These are phyloP conservation scores for Holothuria scabra DNA, from an alignment of 53 echinoderm and acorn worm species.

Conservation along the genomic window DNA sequence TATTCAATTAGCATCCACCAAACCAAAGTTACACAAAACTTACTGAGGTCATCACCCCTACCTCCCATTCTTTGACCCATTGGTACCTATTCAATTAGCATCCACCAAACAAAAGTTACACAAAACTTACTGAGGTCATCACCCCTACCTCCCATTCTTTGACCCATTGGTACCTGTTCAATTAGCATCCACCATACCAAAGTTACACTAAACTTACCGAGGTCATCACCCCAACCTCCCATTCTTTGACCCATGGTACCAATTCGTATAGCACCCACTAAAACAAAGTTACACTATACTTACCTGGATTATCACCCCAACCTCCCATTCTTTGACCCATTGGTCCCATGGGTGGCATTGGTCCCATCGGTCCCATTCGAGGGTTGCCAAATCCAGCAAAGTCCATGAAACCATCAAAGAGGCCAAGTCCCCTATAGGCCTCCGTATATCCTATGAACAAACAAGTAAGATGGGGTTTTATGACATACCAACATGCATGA, in stretches of 20 bases:
- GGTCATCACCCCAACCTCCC: conserved; percentile 29
- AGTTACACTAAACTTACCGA: background rate
- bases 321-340: conserved; percentile 39
- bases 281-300: background rate
- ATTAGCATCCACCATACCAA: too few relatives aligned
- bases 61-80: conserved; percentile 33
- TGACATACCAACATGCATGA: too few relatives aligned
- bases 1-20: too few relatives aligned
- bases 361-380: conserved; percentile 33
- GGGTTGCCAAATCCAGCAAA: conserved; percentile 33
- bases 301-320: conserved; percentile 36
- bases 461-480: too few relatives aligned
- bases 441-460: background rate
- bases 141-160: conserved; percentile 31
- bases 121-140: background rate
- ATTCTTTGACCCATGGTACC: conserved; percentile 32
- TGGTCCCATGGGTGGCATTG: conserved; percentile 12
- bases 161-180: conserved; percentile 16
- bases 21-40: too few relatives aligned
- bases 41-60: conserved; percentile 23
- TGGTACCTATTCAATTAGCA: too few relatives aligned
- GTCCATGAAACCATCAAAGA: conserved; percentile 33
- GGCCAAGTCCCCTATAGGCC: conserved; percentile 36
- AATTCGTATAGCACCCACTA: background rate
- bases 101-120: too few relatives aligned